phyloP scores from a whole-genome alignment of 2,113 vertebrate genomes.

The Synchiropus splendidus region DNA sequence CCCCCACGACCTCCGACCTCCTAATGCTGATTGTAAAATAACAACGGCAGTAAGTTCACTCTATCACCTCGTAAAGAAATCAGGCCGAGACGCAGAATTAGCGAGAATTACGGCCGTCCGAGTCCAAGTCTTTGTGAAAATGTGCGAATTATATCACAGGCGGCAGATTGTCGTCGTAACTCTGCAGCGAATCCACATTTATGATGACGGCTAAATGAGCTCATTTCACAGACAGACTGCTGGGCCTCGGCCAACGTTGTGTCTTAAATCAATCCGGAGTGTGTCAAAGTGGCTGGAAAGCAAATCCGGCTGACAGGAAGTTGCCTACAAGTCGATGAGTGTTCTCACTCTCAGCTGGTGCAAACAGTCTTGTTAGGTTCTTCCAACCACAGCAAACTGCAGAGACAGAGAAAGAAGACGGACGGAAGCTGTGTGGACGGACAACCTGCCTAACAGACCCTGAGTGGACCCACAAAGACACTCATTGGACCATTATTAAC shows the following conservation, averaged over 20 bases:
- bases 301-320: conserved; percentile 11
- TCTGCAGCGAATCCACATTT: conserved; percentile 11
- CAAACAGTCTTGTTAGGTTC: too few species aligned
- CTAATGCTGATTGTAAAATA: background rate
- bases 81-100: conserved; percentile 2
- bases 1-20: background rate
- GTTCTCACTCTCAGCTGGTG: too few species aligned
- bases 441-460: too few species aligned
- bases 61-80: background rate
- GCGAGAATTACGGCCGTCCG: conserved; percentile 1
- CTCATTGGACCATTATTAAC: too few species aligned
- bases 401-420: too few species aligned
- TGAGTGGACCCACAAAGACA: too few species aligned
- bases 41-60: background rate
- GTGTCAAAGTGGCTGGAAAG: background rate
- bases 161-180: conserved; percentile 18
- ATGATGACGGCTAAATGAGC: conserved; percentile 22
- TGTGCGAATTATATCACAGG: too few species aligned
- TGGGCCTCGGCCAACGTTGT: conserved; percentile 14
- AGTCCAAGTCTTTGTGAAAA: background rate
- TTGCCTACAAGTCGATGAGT: background rate
- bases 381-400: too few species aligned
- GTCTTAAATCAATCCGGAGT: conserved; percentile 7
- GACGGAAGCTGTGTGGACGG: too few species aligned
- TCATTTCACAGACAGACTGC: conserved; percentile 15